Evolutionary conservation across 2,888 invertebrate genomes (phyloP).

Genomic region (Hirtodrosophila alboralis): DNA sequence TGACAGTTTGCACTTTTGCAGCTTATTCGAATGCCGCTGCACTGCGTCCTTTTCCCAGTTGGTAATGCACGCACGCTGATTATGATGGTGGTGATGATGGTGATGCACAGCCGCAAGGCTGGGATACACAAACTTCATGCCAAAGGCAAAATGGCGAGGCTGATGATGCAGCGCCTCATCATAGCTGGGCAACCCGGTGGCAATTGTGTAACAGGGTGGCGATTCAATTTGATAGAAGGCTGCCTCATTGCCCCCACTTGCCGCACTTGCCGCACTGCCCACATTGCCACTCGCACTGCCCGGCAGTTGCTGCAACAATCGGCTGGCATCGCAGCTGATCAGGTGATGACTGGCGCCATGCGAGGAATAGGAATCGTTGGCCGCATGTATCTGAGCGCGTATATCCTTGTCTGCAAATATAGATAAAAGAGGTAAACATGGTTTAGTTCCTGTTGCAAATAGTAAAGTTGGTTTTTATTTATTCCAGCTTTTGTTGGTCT

Average conservation of each 20-base stretch:
- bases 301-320: conserved; percentile 57
- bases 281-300: neutral
- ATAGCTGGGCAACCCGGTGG: conserved; percentile 87
- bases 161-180: conserved; percentile 87
- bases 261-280: neutral
- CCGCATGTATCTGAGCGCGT: conserved; percentile 80
- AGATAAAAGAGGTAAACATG: conserved; percentile 9
- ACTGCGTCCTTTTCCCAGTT: conserved; percentile 77
- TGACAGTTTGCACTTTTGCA: conserved; percentile 78
- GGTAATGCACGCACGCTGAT: conserved; percentile 60
- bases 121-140: conserved; percentile 83
- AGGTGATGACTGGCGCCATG: conserved; percentile 66
- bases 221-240: conserved; percentile 85
- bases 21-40: conserved; percentile 54
- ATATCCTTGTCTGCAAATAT: conserved; percentile 82
- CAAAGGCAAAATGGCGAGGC: conserved; percentile 82
- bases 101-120: conserved; percentile 82
- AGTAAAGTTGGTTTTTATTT: conserved; percentile 14
- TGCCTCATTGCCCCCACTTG: conserved; percentile 60
- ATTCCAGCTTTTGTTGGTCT: conserved; percentile 4
- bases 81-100: conserved; percentile 63
- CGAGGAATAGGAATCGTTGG: conserved; percentile 66
- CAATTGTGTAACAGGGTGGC: conserved; percentile 87
- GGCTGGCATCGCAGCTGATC: conserved; percentile 70
- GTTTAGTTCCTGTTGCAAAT: conserved; percentile 27